Base-by-base conservation (phyloP, 2,888 invertebrate species). In the Tricholauxania praeusta region DNA sequence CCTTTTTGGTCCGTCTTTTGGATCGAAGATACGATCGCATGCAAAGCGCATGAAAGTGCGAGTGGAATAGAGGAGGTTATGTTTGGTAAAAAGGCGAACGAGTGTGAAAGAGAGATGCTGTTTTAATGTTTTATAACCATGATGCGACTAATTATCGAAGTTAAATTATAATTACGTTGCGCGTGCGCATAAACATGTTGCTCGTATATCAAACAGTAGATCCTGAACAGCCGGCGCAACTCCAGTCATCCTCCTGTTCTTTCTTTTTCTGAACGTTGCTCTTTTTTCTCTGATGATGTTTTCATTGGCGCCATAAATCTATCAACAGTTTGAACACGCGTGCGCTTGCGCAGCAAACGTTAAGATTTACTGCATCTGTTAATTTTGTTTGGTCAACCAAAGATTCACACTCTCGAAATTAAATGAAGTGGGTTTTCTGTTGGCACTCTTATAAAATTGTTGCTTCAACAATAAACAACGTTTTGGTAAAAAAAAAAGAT, bases 91-190 rank as follows among this genome's bases (percentile, higher is more conserved):
- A 55, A 12, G 57, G 48, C 47, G 67, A 57, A 14, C 6, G 14
- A 48, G 39, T 39, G 39, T 1, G 22, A 49, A 14, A 64, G 64
- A 48, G 64, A 64, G 68, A 68, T 57, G 57, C 57, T 12, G 8
- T 2, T 12, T 15, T 75, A 79, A 81, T 82, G 80, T 80, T 81
- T 81, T 81, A 81, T 84, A 84, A 83, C 83, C 82, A 81, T 80
- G 82, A 78, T 82, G 79, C 81, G 81, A 83, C 84, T 84, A 84
- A 84, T 84, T 84, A 84, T 84, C 83, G 81, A 82, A 82, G 81
- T 81, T 80, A 79, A 84, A 81, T 83, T 83, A 83, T 83, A 81
- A 82, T 81, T 82, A 80, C 80, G 76, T 66, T 76, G 59, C 75
- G 79, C 78, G 77, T 75, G 77, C 75, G 76, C 51, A 63, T 52